Evolutionary conservation across 2,888 invertebrate species (phyloP), one percentile per base, ranked within the genome.

Genomic region (Rotaria macrura): DNA sequence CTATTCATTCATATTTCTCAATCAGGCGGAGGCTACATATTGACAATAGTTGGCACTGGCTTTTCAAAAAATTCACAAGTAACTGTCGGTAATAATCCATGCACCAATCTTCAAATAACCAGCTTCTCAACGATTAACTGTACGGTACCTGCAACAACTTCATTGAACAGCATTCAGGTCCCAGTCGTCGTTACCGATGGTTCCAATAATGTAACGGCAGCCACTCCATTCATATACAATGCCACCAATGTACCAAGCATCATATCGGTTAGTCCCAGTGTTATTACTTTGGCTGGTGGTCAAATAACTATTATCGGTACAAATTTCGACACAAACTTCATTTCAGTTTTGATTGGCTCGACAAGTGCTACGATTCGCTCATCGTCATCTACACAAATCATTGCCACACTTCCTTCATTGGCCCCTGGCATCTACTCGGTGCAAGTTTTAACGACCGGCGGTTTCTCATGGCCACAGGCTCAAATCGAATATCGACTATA

Each of bases 31-130:
- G 86, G 86, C 20, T 47, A 72, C n/a, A 47, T 38, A 54, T 25
- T 86, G 4, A 86, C 49, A 34, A n/a, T 86, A 17, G 84, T 25
- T 38, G 86, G 86, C 4, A 84, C 40, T 38, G 86, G 86, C 4
- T 86, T 86, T n/a, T 84, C 79, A 20, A 4, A 0, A 25, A 25
- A 52, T 9, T 38, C 84, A 1, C 14, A 23, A 9, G 84, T 86
- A 6, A 83, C 38, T 34, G 43, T 86, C 43, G 86, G 79, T 84
- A 54, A 54, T n/a, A 79, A 55, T 14, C 9, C 1, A 52, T 86
- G 86, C 79, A 34, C 43, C 20, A 40, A 84, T 47, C 29, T 20
- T 23, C 7, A 3, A 79, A 14, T 79, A 9, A n/a, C 29, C 9
- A 84, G 14, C n/a, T 86, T 57, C 40, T 40, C 55, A 23, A 25